Conservation (phyloP, 2,113 vertebrate genomes). For the Camelus bactrianus region DNA sequence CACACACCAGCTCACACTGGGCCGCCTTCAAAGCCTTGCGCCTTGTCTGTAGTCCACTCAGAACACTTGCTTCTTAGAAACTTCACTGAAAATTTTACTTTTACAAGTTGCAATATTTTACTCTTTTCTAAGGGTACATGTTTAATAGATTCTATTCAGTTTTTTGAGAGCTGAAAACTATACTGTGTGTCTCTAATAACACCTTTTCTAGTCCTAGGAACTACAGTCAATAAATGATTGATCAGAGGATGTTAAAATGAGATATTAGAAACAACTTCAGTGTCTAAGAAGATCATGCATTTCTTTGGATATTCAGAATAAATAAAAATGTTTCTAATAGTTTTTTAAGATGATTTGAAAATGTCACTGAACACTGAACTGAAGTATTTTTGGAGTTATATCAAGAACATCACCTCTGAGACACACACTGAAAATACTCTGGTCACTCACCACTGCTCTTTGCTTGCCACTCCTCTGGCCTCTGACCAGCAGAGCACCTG, state of each 20-base stretch:
- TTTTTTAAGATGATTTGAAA: constrained; percentile 63
- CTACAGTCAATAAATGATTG: neutral
- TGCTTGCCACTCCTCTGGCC: constrained; percentile 70
- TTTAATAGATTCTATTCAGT: neutral
- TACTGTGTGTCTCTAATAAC: neutral
- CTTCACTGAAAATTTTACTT: constrained; percentile 23
- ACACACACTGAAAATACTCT: constrained; percentile 5
- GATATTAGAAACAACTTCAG: neutral
- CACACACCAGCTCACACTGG: neutral
- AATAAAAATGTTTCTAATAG: neutral
- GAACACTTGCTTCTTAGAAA: constrained; percentile 38
- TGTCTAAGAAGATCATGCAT: constrained; percentile 19
- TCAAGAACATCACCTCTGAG: constrained; percentile 54
- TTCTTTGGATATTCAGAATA: constrained; percentile 35
- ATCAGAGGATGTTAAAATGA: constrained; percentile 51
- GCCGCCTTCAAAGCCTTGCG: neutral
- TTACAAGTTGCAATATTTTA: neutral
- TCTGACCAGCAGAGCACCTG: constrained; percentile 66
- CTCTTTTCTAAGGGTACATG: neutral
- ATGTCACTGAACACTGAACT: constrained; percentile 48
- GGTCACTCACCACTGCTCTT: constrained; percentile 47
- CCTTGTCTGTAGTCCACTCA: neutral
- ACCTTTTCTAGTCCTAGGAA: constrained; percentile 14
- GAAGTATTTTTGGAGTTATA: constrained; percentile 63
- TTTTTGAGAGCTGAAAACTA: constrained; percentile 6